phyloP scores from a whole-genome alignment of 2,113 vertebrate genomes.

The Antidorcas marsupialis region DNA sequence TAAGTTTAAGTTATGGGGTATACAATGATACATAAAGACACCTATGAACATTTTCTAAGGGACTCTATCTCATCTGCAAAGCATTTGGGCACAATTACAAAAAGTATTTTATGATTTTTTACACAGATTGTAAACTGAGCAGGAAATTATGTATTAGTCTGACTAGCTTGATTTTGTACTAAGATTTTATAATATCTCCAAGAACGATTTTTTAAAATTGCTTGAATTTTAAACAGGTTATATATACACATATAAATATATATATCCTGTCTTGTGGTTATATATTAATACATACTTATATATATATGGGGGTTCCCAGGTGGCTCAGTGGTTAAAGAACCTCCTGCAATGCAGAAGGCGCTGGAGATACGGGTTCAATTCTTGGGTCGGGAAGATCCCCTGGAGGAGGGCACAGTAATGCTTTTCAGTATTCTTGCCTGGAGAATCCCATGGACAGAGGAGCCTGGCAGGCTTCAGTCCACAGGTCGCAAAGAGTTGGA shows the following conservation, averaged over 20 bases:
- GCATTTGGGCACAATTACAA: background rate
- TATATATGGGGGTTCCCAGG: background rate
- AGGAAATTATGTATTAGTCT: background rate
- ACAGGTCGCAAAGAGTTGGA: background rate
- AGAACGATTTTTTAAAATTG: background rate
- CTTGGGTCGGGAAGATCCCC: background rate
- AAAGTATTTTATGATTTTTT: background rate
- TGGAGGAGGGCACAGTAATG: background rate
- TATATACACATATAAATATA: background rate
- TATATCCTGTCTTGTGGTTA: background rate
- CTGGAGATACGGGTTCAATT: background rate
- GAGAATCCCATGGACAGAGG: background rate
- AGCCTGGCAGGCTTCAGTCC: background rate
- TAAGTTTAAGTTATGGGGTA: background rate
- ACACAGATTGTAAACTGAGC: background rate
- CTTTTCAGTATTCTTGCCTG: background rate
- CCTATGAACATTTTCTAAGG: background rate
- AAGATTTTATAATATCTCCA: background rate
- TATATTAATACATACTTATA: background rate
- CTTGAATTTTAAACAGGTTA: background rate
- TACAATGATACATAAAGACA: background rate
- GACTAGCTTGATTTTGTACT: background rate
- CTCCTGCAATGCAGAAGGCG: background rate
- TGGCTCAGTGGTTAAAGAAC: background rate
- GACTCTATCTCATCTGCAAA: background rate